Evolutionary conservation across 2,797 vertebrate genomes (phyloP).

Genomic region (Ceryle rudis): DNA sequence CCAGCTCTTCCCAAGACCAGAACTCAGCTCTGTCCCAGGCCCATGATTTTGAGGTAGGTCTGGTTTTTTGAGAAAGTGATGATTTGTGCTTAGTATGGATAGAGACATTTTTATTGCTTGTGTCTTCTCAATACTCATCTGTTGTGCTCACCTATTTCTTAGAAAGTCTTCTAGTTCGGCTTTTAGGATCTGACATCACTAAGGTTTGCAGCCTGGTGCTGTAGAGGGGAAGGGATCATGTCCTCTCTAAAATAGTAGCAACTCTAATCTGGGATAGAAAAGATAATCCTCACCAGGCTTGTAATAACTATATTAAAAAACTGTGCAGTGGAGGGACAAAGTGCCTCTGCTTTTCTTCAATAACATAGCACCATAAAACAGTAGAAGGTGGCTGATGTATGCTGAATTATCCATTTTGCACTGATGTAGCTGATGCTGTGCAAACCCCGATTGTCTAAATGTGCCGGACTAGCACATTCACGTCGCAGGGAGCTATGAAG

Average conservation of each 20-base stretch:
- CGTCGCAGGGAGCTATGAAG: background rate
- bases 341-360: background rate
- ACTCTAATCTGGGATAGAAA: background rate
- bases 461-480: background rate
- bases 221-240: background rate
- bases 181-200: background rate
- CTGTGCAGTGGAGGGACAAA: background rate
- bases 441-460: background rate
- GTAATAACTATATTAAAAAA: background rate
- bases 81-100: background rate
- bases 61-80: background rate
- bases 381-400: background rate
- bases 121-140: background rate
- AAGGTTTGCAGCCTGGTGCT: background rate
- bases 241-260: background rate
- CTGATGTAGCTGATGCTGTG: background rate
- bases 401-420: background rate
- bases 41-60: background rate
- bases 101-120: background rate
- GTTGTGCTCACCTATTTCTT: background rate
- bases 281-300: conserved; percentile 2
- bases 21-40: background rate
- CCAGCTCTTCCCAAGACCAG: background rate
- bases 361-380: background rate
- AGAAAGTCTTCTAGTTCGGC: background rate